Evolutionary conservation across 2,888 invertebrate genomes (phyloP).

Genomic region (Aproaerema taeniolella): DNA sequence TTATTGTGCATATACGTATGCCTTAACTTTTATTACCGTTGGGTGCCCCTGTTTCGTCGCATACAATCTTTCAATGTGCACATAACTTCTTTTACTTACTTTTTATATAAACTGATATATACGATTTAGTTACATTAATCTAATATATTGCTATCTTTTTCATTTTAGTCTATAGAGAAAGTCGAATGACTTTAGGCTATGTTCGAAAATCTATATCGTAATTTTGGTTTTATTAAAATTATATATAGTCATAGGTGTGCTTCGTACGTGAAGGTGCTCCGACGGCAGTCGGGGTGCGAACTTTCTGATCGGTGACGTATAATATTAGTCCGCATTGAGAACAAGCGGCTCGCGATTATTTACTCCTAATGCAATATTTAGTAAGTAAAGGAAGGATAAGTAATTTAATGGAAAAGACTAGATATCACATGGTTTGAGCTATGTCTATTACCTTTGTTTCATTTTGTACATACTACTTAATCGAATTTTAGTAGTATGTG

Average conservation of each 20-base stretch:
- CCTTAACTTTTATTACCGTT: constrained; percentile 54
- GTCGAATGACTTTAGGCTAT: constrained; percentile 58
- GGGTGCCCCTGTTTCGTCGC: constrained; percentile 62
- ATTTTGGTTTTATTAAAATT: constrained; percentile 25
- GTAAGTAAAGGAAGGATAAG: constrained; percentile 41
- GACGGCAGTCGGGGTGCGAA: constrained; percentile 14
- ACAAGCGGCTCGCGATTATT: constrained; percentile 10
- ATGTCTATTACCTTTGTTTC: constrained; percentile 49
- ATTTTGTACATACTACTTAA: constrained; percentile 15
- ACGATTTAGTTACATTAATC: constrained; percentile 72
- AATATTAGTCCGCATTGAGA: constrained; percentile 4
- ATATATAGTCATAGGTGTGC: constrained; percentile 18
- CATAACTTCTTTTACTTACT: constrained; percentile 59
- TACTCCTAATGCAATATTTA: constrained; percentile 17
- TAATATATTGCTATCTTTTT: constrained; percentile 77
- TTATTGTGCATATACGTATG: constrained; percentile 69
- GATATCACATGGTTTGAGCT: constrained; percentile 76
- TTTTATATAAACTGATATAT: constrained; percentile 74
- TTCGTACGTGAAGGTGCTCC: constrained; percentile 20
- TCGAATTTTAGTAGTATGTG: constrained; percentile 25
- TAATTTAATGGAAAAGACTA: constrained; percentile 61
- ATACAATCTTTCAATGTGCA: constrained; percentile 61
- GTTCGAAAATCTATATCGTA: constrained; percentile 38
- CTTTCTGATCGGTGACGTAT: constrained; percentile 3
- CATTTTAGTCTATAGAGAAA: constrained; percentile 73